phyloP scores from a whole-genome alignment of 1,140 invertebrate species.

The Leucophenga varia region DNA sequence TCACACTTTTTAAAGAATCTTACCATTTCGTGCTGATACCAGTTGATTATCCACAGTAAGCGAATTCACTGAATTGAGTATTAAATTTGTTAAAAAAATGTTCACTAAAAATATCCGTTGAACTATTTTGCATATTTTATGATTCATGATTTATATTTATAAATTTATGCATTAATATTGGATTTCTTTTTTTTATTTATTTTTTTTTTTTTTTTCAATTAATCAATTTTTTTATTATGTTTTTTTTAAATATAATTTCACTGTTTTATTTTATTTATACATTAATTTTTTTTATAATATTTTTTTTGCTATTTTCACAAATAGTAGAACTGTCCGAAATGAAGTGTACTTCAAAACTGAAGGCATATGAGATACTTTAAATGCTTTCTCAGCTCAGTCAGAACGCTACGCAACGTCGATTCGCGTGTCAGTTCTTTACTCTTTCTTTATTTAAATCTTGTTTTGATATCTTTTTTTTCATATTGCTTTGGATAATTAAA shows the following conservation, averaged over 20 bases:
- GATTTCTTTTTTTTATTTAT: not conserved
- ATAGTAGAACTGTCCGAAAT: slow-evolving; percentile 24
- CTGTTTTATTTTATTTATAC: not conserved
- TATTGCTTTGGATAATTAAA: too few species aligned
- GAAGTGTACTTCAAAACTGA: slow-evolving; percentile 42
- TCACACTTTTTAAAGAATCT: too few species aligned
- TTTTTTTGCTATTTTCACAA: slow-evolving; percentile 8
- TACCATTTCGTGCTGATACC: slow-evolving; percentile 53
- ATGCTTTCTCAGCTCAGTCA: too few species aligned
- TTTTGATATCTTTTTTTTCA: not conserved
- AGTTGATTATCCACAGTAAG: slow-evolving; percentile 53
- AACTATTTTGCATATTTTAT: too few species aligned
- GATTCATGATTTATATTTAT: too few species aligned
- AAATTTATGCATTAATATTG: too few species aligned
- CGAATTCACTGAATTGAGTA: too few species aligned
- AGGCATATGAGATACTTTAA: slow-evolving; percentile 6
- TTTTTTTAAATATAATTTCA: not conserved
- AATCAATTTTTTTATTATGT: not conserved
- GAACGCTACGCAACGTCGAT: too few species aligned
- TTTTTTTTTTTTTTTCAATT: not conserved
- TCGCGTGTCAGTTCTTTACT: slow-evolving; percentile 31
- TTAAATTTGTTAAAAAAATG: too few species aligned
- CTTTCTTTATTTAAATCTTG: slow-evolving; percentile 4
- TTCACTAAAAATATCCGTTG: too few species aligned
- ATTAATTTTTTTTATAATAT: not conserved